phyloP scores from a whole-genome alignment of 2,113 vertebrate species.

The Pungitius pungitius region DNA sequence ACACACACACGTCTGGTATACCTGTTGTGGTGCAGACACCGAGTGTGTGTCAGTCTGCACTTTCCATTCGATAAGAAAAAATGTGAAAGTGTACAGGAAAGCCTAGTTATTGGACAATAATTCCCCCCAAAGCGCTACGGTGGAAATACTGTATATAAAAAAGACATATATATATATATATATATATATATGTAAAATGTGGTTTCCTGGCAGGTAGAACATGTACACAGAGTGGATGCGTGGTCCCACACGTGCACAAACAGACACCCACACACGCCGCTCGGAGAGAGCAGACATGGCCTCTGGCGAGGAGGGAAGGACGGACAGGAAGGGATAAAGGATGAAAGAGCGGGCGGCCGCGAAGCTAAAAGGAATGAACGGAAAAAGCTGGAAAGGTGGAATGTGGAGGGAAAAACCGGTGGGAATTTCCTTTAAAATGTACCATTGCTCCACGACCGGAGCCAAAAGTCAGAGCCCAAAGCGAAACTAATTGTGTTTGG shows the following conservation, averaged over 20 bases:
- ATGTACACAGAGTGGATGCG: constrained; percentile 40
- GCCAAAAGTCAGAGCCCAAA: constrained; percentile 42
- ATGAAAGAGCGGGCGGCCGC: constrained; percentile 30
- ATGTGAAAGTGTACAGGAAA: constrained; percentile 70
- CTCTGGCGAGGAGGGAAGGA: constrained; percentile 11
- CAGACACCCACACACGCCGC: constrained; percentile 17
- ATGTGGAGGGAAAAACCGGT: constrained; percentile 27
- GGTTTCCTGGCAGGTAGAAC: constrained; percentile 41
- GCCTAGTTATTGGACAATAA: constrained; percentile 69
- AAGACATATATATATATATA: too few relatives aligned
- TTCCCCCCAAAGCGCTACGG: constrained; percentile 56
- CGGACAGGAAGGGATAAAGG: constrained; percentile 43
- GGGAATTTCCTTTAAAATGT: constrained; percentile 37
- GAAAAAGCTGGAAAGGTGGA: constrained; percentile 33
- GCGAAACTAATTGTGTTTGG: constrained; percentile 46
- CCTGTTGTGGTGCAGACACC: constrained; percentile 30
- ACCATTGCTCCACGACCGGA: constrained; percentile 16
- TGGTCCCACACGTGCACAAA: constrained; percentile 15
- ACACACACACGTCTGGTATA: constrained; percentile 35
- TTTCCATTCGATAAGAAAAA: constrained; percentile 49
- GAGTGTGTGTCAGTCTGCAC: not conserved
- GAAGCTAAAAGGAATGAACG: constrained; percentile 22
- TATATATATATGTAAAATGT: constrained; percentile 43
- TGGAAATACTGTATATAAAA: constrained; percentile 68
- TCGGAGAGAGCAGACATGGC: constrained; percentile 25